Conservation (phyloP, 2,888 invertebrate genomes). For the Neoscelio sp. region DNA sequence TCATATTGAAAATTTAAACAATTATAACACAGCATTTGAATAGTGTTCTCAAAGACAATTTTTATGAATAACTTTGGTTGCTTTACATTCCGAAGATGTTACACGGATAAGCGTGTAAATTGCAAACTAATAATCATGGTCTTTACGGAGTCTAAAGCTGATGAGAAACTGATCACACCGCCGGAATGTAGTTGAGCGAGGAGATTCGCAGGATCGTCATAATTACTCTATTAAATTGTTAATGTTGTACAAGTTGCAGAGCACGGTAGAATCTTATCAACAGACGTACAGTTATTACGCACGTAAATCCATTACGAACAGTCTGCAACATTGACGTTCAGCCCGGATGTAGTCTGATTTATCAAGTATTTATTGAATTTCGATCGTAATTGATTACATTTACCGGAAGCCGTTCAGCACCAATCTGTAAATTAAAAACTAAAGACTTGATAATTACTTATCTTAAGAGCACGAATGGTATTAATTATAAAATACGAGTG, state of each 20-base stretch:
- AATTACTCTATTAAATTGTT: slow-evolving; percentile 42
- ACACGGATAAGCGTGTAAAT: not conserved
- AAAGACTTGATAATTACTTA: too few relatives aligned
- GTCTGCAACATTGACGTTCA: slow-evolving; percentile 10
- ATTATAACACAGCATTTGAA: too few relatives aligned
- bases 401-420: too few relatives aligned
- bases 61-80: not conserved
- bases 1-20: too few relatives aligned
- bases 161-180: slow-evolving; percentile 14
- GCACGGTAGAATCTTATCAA: slow-evolving; percentile 16
- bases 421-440: too few relatives aligned
- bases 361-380: slow-evolving; percentile 32
- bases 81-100: too few relatives aligned
- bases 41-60: not conserved
- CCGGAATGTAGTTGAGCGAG: not conserved
- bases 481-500: not conserved
- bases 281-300: slow-evolving; percentile 24
- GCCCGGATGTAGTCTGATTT: slow-evolving; percentile 6
- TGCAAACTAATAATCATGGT: not conserved
- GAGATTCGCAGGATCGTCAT: slow-evolving; percentile 26
- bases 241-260: slow-evolving; percentile 12
- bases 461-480: too few relatives aligned
- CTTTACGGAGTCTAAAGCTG: not conserved
- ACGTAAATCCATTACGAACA: slow-evolving; percentile 8
- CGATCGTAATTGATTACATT: slow-evolving; percentile 14